These are phyloP conservation scores for Anagyrus pseudococci DNA, from an alignment of 2,888 invertebrate species.

Conservation along the genomic window DNA sequence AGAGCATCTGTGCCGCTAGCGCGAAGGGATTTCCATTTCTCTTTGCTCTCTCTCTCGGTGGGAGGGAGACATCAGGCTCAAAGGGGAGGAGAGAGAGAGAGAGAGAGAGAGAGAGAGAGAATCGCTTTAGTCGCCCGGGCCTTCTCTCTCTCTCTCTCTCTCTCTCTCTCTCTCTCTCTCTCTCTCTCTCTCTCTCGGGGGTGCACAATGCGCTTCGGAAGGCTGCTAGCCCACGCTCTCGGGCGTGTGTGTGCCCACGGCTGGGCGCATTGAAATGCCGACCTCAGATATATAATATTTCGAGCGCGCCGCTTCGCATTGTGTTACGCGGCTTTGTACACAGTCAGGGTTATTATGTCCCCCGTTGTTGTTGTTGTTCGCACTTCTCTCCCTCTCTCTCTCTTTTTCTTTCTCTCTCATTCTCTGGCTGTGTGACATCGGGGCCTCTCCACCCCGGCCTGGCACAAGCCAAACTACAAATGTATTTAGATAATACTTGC, in stretches of 20 bases:
- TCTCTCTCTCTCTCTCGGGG: no score
- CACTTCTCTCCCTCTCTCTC: no score
- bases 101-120: conserved; percentile 37
- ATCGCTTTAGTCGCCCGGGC: conserved; percentile 51
- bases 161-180: no score
- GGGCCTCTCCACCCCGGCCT: no score
- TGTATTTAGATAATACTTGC: conserved; percentile 32
- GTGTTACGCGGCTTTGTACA: conserved; percentile 45
- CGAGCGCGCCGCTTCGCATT: conserved; percentile 46
- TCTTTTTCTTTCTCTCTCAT: neutral
- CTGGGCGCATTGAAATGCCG: conserved; percentile 26
- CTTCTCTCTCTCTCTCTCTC: neutral
- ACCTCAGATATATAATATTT: conserved; percentile 45
- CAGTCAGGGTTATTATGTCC: conserved; percentile 37
- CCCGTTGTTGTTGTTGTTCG: conserved; percentile 24
- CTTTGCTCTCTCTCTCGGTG: neutral
- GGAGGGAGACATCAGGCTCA: neutral
- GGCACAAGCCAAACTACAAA: no score
- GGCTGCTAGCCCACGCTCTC: neutral
- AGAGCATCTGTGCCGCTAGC: neutral
- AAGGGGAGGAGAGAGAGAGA: conserved; percentile 8
- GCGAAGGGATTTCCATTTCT: neutral
- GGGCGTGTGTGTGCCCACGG: neutral
- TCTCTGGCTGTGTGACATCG: no score
- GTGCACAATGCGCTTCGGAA: conserved; percentile 32